A percentile compares a stretch with the other conserved stretches of the same genome.
Evolutionary conservation across 2,113 vertebrate species (phyloP).

Genomic region (Dryoscopus gambensis): DNA sequence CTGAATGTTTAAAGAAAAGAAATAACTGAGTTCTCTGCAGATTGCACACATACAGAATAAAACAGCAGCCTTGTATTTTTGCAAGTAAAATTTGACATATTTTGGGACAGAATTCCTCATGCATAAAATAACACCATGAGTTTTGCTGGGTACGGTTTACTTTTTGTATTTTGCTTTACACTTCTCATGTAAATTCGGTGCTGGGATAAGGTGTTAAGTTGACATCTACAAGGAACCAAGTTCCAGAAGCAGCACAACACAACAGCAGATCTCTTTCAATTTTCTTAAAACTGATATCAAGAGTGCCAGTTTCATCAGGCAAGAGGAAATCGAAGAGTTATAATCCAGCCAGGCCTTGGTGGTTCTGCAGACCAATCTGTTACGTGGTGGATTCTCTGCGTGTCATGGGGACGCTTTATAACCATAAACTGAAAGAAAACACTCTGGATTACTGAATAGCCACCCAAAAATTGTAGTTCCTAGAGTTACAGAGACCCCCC

Average conservation of each 20-base stretch:
- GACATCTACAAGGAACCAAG: neutral
- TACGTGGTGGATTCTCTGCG: neutral
- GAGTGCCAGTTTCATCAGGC: neutral
- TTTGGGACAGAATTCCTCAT: slow-evolving; percentile 65
- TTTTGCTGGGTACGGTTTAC: slow-evolving; percentile 47
- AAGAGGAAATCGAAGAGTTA: neutral
- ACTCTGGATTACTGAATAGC: neutral
- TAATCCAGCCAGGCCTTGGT: neutral
- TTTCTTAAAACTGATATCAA: neutral
- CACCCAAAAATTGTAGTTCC: neutral
- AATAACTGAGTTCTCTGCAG: slow-evolving; percentile 63
- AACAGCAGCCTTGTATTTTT: slow-evolving; percentile 75
- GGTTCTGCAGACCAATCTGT: neutral
- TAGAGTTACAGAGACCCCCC: neutral
- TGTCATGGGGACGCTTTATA: neutral
- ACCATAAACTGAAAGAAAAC: neutral
- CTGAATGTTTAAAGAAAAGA: slow-evolving; percentile 66
- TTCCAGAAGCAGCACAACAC: neutral
- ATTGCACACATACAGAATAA: slow-evolving; percentile 56
- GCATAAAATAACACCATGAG: slow-evolving; percentile 65
- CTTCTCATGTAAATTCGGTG: slow-evolving; percentile 19
- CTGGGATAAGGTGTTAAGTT: slow-evolving; percentile 13
- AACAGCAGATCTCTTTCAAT: neutral
- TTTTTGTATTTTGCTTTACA: slow-evolving; percentile 44
- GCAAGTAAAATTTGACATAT: slow-evolving; percentile 77